Base-by-base conservation (phyloP, 2,797 vertebrate species). In the Diplodus sargus region DNA sequence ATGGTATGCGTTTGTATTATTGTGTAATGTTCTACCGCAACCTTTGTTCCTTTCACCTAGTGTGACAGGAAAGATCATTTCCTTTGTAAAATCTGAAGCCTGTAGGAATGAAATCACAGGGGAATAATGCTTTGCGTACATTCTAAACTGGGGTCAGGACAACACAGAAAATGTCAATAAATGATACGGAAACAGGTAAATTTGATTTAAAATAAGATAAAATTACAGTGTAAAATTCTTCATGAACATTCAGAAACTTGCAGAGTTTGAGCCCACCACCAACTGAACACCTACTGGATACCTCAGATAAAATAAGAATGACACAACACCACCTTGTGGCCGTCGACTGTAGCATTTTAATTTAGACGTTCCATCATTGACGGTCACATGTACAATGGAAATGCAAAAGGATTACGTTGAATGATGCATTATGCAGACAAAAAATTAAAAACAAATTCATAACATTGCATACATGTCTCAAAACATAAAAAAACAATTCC, bases 281-380 rank as follows among this genome's bases (percentile, higher is more conserved):
- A 16, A 66, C 20, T 57, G 18, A 72, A 71, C 6, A 54, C 7
- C 39, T 48, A 3, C 39, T 39, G 39, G 39, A 39, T 0, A n/a
- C 15, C 16, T 57, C 16, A 13, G 6, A 77, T 20, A 53, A 48
- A 78, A 65, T 22, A 85, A 83, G 45, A 79, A 89, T 85, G 74
- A 82, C 65, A 90, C 84, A 88, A 39, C 89, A 66, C 93, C 93
- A 91, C 81, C 92, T 91, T 64, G 91, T 93, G 94, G 92, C 59
- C 12, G 11, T 58, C 48, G 11, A 79, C 34, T 49, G 79, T 47
- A 87, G 79, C 61, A 74, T 53, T 91, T 91, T 89, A 85, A 86
- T 88, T 84, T 48, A 62, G 20, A 79, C 16, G 5, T 66, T 74
- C 45, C n/a, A 84, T 83, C 64, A 34, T 60, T 63, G 16, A 78